phyloP scores from a whole-genome alignment of 2,797 vertebrate species.

The Dendrocincla tyrannina region DNA sequence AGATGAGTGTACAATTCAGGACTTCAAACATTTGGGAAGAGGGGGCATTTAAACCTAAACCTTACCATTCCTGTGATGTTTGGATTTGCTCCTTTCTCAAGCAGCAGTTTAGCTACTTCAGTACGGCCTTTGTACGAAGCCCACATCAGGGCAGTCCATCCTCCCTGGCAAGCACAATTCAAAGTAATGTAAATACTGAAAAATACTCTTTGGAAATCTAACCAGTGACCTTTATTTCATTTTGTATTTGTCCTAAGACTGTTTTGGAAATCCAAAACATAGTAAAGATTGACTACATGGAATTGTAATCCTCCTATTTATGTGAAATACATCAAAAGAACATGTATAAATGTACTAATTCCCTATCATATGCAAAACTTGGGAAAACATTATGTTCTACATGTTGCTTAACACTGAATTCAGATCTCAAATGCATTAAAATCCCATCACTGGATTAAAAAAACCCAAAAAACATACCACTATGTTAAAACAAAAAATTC shows the following conservation, averaged over 20 bases:
- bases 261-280: background rate
- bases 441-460: background rate
- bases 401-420: background rate
- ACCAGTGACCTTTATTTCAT: background rate
- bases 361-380: background rate
- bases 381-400: background rate
- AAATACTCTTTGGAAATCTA: background rate
- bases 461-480: background rate
- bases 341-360: background rate
- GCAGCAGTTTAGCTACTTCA: conserved; percentile 85
- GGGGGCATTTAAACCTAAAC: accelerated
- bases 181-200: background rate
- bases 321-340: background rate
- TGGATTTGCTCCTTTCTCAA: conserved; percentile 89
- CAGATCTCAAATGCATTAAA: background rate
- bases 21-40: background rate
- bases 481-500: background rate
- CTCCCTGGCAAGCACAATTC: conserved; percentile 79
- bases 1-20: background rate
- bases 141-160: conserved; percentile 99
- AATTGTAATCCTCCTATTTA: background rate
- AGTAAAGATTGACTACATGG: background rate
- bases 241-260: background rate
- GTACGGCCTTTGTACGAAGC: conserved; percentile 90
- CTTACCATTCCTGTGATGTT: conserved; percentile 94